Evolutionary conservation across 2,113 vertebrate genomes (phyloP).

Genomic region (Protobothrops mucrosquamatus): DNA sequence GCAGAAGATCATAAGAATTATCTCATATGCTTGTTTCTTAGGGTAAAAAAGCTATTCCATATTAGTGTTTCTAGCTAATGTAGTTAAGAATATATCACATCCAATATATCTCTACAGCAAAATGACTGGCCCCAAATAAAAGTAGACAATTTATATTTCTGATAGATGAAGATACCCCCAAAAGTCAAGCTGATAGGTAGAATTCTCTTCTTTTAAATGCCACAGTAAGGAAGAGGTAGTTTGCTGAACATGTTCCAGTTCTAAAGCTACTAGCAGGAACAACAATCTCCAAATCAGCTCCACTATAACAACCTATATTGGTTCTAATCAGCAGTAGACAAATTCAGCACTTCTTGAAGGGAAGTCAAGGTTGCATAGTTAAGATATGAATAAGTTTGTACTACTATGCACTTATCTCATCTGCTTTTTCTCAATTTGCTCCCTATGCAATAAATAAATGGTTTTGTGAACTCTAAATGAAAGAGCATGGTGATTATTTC

Average conservation of each 20-base stretch:
- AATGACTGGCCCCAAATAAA: not conserved
- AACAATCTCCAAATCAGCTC: not conserved
- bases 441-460: not conserved
- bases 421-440: not conserved
- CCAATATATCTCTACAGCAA: not conserved
- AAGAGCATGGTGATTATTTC: not conserved
- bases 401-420: not conserved
- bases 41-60: not conserved
- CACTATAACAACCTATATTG: not conserved
- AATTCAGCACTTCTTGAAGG: not conserved
- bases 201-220: not conserved
- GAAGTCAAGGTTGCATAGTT: not conserved
- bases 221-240: not conserved
- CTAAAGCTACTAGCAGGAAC: not conserved
- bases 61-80: not conserved
- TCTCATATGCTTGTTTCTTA: not conserved
- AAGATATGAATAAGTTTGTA: not conserved
- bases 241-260: not conserved
- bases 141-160: not conserved
- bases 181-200: not conserved
- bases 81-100: not conserved
- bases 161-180: not conserved
- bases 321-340: not conserved
- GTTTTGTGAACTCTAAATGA: not conserved
- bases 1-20: not conserved